Evolutionary conservation across 2,888 invertebrate species (phyloP).

Genomic region (Ochropleura plecta): DNA sequence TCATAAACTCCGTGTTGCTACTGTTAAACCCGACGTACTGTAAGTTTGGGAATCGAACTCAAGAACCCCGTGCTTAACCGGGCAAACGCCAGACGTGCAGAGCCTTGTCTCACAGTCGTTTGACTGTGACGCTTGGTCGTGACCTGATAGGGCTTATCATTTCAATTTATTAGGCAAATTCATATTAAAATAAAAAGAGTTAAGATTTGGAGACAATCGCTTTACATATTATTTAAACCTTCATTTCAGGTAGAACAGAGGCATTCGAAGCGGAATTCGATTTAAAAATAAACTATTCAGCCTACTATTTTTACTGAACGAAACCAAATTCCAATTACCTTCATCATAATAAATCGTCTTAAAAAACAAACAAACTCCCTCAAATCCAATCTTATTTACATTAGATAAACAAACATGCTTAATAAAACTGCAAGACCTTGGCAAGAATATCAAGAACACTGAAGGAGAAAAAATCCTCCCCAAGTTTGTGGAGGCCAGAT

Average conservation of each 20-base stretch:
- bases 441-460: conserved; percentile 56
- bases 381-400: conserved; percentile 60
- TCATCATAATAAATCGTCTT: neutral
- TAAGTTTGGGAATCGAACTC: too few species aligned
- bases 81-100: too few species aligned
- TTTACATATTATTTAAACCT: neutral
- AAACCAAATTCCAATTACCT: conserved; percentile 2
- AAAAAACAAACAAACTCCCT: conserved; percentile 6
- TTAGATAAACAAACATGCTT: conserved; percentile 65
- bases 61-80: too few species aligned
- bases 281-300: neutral
- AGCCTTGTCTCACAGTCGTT: too few species aligned
- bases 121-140: too few species aligned
- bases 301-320: neutral
- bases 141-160: neutral
- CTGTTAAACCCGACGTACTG: too few species aligned
- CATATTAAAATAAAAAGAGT: neutral
- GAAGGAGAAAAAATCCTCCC: conserved; percentile 62
- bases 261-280: neutral
- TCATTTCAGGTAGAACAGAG: neutral
- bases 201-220: neutral
- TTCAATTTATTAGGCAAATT: neutral
- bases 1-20: too few species aligned
- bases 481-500: conserved; percentile 67
- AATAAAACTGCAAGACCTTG: conserved; percentile 55